Percentiles rank a stretch among this genome's conserved stretches.
Conservation (phyloP, 1,140 invertebrate species). For the Episyrphus balteatus region DNA sequence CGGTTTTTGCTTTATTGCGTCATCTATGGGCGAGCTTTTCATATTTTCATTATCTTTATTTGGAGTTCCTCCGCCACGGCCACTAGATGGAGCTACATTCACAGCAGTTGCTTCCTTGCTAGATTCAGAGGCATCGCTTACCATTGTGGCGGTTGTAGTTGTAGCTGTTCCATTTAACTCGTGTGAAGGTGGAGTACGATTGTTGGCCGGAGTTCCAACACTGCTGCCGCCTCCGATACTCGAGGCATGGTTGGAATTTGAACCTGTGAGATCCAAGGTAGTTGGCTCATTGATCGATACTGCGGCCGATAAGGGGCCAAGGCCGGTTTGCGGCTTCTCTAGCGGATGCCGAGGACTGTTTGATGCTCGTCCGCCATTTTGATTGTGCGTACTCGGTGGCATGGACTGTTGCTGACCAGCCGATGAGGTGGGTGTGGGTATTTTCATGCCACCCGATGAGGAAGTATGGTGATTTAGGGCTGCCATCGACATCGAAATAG, state of each 20-base stretch:
- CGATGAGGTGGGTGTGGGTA: conserved; percentile 15
- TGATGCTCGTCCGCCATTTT: conserved; percentile 15
- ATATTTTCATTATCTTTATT: conserved; percentile 6
- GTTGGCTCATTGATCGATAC: conserved; percentile 22
- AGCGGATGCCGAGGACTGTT: conserved; percentile 23
- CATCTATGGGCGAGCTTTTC: conserved; percentile 14
- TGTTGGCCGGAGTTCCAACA: neutral
- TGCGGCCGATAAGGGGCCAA: neutral
- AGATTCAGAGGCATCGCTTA: conserved; percentile 3
- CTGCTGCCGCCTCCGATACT: conserved; percentile 6
- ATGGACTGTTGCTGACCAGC: conserved; percentile 5
- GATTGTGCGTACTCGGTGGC: conserved; percentile 8
- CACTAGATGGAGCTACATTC: neutral
- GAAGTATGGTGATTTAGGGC: conserved; percentile 9
- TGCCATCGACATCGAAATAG: neutral
- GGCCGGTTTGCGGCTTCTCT: conserved; percentile 8
- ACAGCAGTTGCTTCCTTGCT: conserved; percentile 9
- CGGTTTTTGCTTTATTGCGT: conserved; percentile 18
- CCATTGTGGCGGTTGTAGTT: conserved; percentile 13
- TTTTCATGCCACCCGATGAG: conserved; percentile 19
- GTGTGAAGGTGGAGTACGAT: conserved; percentile 12
- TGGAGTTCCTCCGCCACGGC: conserved; percentile 10
- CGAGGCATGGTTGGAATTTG: conserved; percentile 29
- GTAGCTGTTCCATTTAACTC: conserved; percentile 18
- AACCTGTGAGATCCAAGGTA: conserved; percentile 31